phyloP scores from a whole-genome alignment of 2,888 invertebrate genomes.

The Drosophila greeni region DNA sequence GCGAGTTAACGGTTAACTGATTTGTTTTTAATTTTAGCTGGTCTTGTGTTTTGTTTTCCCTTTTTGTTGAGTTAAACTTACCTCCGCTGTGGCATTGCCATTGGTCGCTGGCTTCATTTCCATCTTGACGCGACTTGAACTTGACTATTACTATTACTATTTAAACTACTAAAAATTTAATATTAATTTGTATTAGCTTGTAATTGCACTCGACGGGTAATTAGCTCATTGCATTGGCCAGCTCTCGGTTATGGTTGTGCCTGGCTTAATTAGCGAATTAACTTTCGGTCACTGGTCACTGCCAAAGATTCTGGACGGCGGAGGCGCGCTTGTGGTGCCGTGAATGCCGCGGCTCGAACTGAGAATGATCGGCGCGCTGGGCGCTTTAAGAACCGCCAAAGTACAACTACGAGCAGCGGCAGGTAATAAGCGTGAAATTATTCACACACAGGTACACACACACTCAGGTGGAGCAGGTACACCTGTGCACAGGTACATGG shows the following conservation, averaged over 20 bases:
- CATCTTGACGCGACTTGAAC: conserved; percentile 5
- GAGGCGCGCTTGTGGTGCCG: conserved; percentile 60
- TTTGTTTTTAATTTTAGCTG: neutral
- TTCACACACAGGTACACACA: conserved; percentile 30
- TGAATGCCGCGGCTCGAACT: conserved; percentile 68
- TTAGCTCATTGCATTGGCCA: conserved; percentile 34
- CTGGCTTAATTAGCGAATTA: conserved; percentile 1
- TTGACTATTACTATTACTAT: neutral
- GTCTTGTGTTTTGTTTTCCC: neutral
- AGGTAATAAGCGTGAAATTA: conserved; percentile 51
- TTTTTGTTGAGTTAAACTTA: neutral
- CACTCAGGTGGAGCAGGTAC: neutral
- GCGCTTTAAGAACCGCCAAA: conserved; percentile 67
- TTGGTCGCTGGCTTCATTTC: conserved; percentile 10
- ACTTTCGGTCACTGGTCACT: neutral
- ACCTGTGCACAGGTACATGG: neutral
- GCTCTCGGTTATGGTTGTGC: conserved; percentile 31
- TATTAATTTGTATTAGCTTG: conserved; percentile 1
- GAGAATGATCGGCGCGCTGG: conserved; percentile 46
- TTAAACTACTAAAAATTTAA: neutral
- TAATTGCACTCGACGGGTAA: conserved; percentile 17
- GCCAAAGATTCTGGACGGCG: conserved; percentile 4
- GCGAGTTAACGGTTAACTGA: conserved; percentile 6
- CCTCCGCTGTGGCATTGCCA: neutral
- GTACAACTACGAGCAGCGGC: conserved; percentile 36